Evolutionary conservation across 2,113 vertebrate genomes (phyloP).

Genomic region (Ailuropoda melanoleuca): DNA sequence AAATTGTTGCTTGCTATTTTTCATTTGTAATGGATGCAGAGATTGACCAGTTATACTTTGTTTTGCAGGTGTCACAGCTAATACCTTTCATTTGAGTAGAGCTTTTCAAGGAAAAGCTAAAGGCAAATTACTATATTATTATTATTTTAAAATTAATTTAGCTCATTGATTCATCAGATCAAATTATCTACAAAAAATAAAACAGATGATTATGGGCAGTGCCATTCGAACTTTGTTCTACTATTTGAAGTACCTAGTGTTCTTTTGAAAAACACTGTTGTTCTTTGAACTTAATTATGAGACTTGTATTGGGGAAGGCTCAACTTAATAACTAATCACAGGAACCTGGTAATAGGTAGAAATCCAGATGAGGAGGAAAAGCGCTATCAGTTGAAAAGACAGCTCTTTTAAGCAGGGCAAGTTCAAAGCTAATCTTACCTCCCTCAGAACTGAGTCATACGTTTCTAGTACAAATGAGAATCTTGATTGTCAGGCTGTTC

Average conservation of each 20-base stretch:
- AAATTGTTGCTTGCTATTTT: neutral
- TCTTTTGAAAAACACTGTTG: neutral
- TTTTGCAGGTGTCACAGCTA: neutral
- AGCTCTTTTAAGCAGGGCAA: neutral
- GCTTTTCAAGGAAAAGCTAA: constrained; percentile 14
- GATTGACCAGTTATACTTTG: neutral
- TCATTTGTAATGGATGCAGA: neutral
- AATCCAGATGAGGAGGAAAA: neutral
- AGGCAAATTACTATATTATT: neutral
- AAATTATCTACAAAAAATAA: neutral
- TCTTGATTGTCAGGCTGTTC: neutral
- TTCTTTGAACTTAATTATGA: constrained; percentile 34
- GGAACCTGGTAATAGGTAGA: neutral
- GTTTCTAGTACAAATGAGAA: neutral
- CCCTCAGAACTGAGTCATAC: neutral
- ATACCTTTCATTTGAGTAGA: neutral
- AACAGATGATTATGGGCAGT: neutral
- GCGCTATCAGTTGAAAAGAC: neutral
- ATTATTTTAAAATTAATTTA: neutral
- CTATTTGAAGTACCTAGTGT: neutral
- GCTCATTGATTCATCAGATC: neutral
- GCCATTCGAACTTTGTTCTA: neutral
- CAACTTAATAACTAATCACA: neutral
- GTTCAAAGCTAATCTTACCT: neutral
- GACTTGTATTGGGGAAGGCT: neutral